Evolutionary conservation across 2,113 vertebrate species (phyloP).

Genomic region (Corythornis vintsioides): DNA sequence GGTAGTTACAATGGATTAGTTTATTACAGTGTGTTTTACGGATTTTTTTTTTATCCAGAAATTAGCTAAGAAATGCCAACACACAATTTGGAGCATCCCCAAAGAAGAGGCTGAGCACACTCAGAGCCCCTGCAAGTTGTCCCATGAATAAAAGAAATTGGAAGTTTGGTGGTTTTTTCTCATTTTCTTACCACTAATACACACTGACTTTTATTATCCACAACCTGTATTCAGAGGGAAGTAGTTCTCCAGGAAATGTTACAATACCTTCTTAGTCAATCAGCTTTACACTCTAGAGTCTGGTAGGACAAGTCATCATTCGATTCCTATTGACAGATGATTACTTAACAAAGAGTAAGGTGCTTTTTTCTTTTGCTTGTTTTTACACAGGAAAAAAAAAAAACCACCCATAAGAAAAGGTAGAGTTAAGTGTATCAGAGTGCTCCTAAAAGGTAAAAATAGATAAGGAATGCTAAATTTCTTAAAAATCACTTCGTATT

Average conservation of each 20-base stretch:
- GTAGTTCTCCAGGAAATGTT: not conserved
- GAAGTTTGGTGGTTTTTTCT: not conserved
- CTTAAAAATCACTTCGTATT: not conserved
- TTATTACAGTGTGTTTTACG: not conserved
- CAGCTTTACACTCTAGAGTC: not conserved
- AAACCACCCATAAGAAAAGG: not conserved
- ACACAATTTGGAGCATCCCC: not conserved
- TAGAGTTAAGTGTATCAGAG: not conserved
- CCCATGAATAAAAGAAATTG: not conserved
- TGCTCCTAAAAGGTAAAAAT: not conserved
- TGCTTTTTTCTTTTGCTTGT: not conserved
- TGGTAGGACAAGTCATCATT: not conserved
- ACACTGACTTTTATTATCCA: not conserved
- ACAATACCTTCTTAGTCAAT: not conserved
- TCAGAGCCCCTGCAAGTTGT: not conserved
- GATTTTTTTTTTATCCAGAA: not conserved
- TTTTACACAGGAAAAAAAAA: rapidly evolving
- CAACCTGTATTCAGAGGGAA: not conserved
- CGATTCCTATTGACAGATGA: not conserved
- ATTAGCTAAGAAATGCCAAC: not conserved
- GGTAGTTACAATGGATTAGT: not conserved
- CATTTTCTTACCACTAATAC: not conserved
- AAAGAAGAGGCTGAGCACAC: not conserved
- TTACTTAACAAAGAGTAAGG: not conserved
- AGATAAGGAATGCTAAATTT: not conserved